Evolutionary conservation across 2,888 invertebrate genomes (phyloP).

Genomic region (Pycnomerus fuliginosus): DNA sequence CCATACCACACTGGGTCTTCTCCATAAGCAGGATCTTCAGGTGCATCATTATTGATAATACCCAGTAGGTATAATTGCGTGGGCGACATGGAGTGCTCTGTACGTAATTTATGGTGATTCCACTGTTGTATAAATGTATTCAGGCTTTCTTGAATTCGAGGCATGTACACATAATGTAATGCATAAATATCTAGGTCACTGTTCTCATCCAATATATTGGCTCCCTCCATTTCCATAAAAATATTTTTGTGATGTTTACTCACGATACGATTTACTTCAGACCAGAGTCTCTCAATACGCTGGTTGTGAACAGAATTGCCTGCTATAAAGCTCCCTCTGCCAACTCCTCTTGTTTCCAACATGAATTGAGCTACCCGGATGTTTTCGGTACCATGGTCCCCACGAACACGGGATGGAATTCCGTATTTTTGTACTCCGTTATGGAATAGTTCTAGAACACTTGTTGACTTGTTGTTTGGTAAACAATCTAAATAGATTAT

Average conservation of each 20-base stretch:
- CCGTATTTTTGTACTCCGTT: slow-evolving; percentile 1
- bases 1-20: slow-evolving; percentile 1
- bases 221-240: background rate
- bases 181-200: background rate
- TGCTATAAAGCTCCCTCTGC: slow-evolving; percentile 1
- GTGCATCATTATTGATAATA: background rate
- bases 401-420: slow-evolving; percentile 1
- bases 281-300: slow-evolving; percentile 4
- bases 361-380: slow-evolving; percentile 1
- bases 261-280: slow-evolving; percentile 5
- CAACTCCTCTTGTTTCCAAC: background rate
- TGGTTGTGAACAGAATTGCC: slow-evolving; percentile 3
- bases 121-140: background rate
- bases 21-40: background rate
- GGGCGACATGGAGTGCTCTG: background rate
- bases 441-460: slow-evolving; percentile 2
- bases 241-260: slow-evolving; percentile 1
- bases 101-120: background rate
- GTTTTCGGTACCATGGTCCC: slow-evolving; percentile 4
- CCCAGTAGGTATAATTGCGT: background rate
- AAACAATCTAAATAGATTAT: slow-evolving; percentile 4
- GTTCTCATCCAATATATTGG: background rate
- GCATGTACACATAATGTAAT: background rate
- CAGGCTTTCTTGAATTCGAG: background rate
- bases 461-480: background rate